Evolutionary conservation across 2,113 vertebrate species (phyloP), one percentile per base, ranked within the genome.

Genomic region (Corvus moneduloides): DNA sequence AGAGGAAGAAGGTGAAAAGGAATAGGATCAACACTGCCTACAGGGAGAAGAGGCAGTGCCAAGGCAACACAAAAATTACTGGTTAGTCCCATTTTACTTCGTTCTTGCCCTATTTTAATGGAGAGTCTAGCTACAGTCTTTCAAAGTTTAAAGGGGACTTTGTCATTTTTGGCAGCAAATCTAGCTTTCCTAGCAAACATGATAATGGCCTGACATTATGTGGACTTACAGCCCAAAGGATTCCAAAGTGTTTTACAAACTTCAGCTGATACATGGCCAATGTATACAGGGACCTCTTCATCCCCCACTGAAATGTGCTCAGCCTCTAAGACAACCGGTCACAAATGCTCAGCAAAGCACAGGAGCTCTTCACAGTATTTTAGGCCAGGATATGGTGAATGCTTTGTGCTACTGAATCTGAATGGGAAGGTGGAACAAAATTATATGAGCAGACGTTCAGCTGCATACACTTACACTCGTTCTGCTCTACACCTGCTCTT

Each of bases 1-100:
- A 86, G 46, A 95, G 94, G 82, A 94, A 96, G 84, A 93, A 94
- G 73, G 83, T 85, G 30, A 95, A 96, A 93, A 88, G 68, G 54
- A 94, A 78, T 69, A 91, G 67, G 80, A 94, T 94, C 88, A 88
- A 93, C 72, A 55, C 16, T 95, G 93, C 90, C 90, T 96, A 74
- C 15, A 87, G 19, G 2, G 15, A 41, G 72, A 94, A 48, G 35
- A 68, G 67, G 43, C 13, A 56, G 37, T 87, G 83, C 87, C 94
- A 97, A 96, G 28, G 92, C 51, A 64, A 81, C 41, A 61, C 9
- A 81, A 39, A 93, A 79, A 93, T 95, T 84, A 93, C 48, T 19
- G 8, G 48, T 89, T 97, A 90, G 74, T 91, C 94, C 30, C 12
- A 48, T 74, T 81, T 86, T 66, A 30, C 63, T 55, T 94, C 72